A percentile compares a stretch with the other conserved stretches of the same genome.
Evolutionary conservation across 1,140 invertebrate genomes (phyloP).

Genomic region (Drosophila serrata): DNA sequence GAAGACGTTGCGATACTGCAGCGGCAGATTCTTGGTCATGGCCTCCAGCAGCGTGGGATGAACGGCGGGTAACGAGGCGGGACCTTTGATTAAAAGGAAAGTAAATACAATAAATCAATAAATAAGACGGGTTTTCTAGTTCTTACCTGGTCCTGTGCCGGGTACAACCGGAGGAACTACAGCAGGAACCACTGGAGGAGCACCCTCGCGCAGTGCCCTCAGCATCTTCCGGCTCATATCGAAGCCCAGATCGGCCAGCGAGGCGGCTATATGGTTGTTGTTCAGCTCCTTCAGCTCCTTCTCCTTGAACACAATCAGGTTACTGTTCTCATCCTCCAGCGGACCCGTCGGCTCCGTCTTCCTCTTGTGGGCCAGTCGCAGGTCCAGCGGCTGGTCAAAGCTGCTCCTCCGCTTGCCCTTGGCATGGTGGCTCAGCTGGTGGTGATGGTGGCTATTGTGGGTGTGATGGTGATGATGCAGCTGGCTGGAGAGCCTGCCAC

Average conservation of each 20-base stretch:
- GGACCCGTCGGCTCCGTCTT: constrained; percentile 37
- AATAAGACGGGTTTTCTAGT: rapidly evolving
- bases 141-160: constrained; percentile 1
- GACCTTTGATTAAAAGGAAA: constrained; percentile 27
- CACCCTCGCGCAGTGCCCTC: constrained; percentile 62
- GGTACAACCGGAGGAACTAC: constrained; percentile 7
- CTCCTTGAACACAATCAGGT: constrained; percentile 68
- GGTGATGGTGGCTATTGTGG: constrained; percentile 35
- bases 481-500: constrained; percentile 1
- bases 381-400: constrained; percentile 92
- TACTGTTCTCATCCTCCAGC: constrained; percentile 71
- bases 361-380: constrained; percentile 92
- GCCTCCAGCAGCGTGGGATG: constrained; percentile 90
- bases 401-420: constrained; percentile 83
- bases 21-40: constrained; percentile 88
- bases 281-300: constrained; percentile 75
- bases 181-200: constrained; percentile 51
- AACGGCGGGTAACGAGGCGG: constrained; percentile 86
- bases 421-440: constrained; percentile 54
- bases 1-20: constrained; percentile 86
- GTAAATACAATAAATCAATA: not conserved
- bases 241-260: constrained; percentile 70
- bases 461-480: constrained; percentile 29
- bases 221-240: constrained; percentile 76
- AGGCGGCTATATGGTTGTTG: constrained; percentile 75